phyloP scores from a whole-genome alignment of 2,797 vertebrate genomes.

The Pelochelys cantorii region DNA sequence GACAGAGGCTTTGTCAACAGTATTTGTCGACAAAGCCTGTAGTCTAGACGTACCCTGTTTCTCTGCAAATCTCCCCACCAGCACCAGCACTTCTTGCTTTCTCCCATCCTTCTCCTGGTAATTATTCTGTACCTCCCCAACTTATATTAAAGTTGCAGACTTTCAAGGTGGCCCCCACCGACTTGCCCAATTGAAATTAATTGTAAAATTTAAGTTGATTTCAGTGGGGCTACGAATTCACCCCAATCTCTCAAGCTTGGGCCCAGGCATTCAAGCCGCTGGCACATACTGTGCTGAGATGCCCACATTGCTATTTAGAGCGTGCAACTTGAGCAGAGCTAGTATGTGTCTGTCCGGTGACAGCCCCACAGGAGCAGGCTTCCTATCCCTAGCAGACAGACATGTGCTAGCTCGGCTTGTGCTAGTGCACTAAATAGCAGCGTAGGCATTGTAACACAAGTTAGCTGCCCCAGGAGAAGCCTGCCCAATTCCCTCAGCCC shows the following conservation, averaged over 20 bases:
- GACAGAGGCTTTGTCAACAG: too few species aligned
- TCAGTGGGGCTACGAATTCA: neutral
- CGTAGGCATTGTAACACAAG: too few species aligned
- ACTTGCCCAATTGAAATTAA: too few species aligned
- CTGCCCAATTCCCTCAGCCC: too few species aligned
- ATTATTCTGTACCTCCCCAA: neutral
- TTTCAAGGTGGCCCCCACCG: neutral
- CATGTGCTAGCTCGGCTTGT: too few species aligned
- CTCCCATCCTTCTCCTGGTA: neutral
- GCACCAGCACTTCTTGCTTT: neutral
- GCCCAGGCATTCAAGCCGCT: neutral
- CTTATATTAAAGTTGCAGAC: neutral
- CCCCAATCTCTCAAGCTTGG: neutral
- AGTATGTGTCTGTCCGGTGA: too few species aligned
- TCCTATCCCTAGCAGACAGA: too few species aligned
- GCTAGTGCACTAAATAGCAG: too few species aligned
- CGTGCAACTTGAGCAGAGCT: neutral
- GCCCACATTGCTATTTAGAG: neutral
- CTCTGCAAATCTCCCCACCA: neutral
- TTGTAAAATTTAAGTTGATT: neutral
- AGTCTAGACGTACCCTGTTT: neutral
- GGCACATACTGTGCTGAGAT: neutral
- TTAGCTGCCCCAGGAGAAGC: too few species aligned
- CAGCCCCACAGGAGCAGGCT: too few species aligned
- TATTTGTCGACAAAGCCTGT: too few species aligned